Conservation (phyloP, 2,888 invertebrate species). For the Andrena hattorfiana region DNA sequence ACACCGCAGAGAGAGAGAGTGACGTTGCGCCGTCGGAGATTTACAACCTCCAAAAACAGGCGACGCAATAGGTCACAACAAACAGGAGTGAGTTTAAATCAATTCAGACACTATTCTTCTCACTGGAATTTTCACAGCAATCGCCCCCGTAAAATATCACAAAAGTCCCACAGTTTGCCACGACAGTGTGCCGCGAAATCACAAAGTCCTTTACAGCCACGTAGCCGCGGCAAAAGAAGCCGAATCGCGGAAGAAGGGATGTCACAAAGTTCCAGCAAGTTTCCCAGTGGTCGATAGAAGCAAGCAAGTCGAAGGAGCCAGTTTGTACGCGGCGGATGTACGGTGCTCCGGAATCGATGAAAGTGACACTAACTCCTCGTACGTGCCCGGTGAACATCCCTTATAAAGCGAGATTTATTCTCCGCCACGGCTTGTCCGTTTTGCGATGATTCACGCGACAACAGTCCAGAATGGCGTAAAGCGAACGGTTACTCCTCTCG, state of each 20-base stretch:
- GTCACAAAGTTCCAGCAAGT: constrained; percentile 24
- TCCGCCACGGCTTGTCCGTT: constrained; percentile 29
- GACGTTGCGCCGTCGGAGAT: too few relatives aligned
- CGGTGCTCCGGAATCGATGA: constrained; percentile 48
- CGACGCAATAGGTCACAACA: too few relatives aligned
- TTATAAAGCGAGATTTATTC: constrained; percentile 61
- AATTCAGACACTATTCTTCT: neutral
- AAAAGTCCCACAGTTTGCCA: constrained; percentile 2
- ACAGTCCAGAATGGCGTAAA: neutral
- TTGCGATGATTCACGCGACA: constrained; percentile 40
- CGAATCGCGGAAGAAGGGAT: constrained; percentile 4
- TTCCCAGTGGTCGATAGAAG: neutral
- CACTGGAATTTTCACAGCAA: neutral
- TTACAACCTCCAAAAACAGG: too few relatives aligned
- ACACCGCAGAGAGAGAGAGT: too few relatives aligned
- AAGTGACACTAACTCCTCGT: constrained; percentile 63
- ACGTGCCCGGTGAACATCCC: constrained; percentile 51
- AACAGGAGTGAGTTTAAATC: neutral
- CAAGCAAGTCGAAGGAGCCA: constrained; percentile 22
- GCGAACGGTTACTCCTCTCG: constrained; percentile 7
- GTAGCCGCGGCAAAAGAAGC: neutral
- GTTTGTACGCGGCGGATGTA: constrained; percentile 35
- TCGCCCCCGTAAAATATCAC: constrained; percentile 5
- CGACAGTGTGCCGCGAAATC: constrained; percentile 25
- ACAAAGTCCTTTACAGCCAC: neutral